Evolutionary conservation across 2,888 invertebrate species (phyloP).

Genomic region (Agrotis segetum): DNA sequence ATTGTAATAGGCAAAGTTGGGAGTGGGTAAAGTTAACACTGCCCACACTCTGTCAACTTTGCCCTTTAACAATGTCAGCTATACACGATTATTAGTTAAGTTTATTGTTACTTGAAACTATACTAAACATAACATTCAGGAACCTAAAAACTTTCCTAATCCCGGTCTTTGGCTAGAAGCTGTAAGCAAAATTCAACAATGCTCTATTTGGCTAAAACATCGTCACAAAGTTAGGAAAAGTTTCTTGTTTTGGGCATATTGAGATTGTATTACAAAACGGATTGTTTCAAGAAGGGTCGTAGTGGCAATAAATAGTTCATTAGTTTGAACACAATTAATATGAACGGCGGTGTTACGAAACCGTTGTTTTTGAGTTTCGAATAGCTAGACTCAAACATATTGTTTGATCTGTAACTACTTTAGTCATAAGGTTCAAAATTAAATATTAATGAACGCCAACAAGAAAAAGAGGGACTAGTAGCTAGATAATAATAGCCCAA

Average conservation of each 20-base stretch:
- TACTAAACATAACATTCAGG: conserved; percentile 16
- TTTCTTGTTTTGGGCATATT: conserved; percentile 37
- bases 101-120: conserved; percentile 19
- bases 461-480: background rate
- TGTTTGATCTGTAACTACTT: conserved; percentile 30
- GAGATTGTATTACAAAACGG: conserved; percentile 52
- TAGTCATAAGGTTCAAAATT: background rate
- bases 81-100: conserved; percentile 16
- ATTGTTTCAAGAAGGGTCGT: conserved; percentile 41
- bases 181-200: conserved; percentile 30
- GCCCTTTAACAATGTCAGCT: background rate
- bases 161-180: conserved; percentile 25
- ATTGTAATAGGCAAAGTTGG: background rate
- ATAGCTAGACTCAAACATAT: background rate
- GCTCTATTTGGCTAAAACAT: conserved; percentile 36
- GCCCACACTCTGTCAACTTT: background rate
- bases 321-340: conserved; percentile 37
- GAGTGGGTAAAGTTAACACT: background rate
- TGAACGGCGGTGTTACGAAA: conserved; percentile 28
- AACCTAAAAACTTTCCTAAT: conserved; percentile 43
- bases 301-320: conserved; percentile 51
- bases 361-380: conserved; percentile 46
- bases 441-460: background rate
- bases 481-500: background rate
- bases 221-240: conserved; percentile 43